Conservation (phyloP, 2,113 vertebrate species). For the Campylomormyrus numenius region DNA sequence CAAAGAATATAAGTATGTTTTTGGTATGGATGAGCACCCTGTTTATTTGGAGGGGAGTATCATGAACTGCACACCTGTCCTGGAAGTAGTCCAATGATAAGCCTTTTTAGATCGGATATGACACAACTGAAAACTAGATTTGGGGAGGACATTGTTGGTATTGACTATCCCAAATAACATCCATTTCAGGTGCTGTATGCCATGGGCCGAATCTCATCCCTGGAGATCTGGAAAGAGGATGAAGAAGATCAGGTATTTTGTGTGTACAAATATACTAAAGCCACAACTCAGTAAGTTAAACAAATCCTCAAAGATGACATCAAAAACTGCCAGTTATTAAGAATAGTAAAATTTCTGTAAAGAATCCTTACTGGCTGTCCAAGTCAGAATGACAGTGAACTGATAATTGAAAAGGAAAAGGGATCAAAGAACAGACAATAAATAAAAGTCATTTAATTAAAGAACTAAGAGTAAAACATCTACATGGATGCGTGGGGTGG, state of each 20-base stretch:
- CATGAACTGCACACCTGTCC: background rate
- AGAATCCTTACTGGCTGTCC: background rate
- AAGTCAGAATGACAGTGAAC: background rate
- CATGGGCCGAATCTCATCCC: constrained; percentile 11
- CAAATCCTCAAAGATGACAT: background rate
- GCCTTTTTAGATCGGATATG: background rate
- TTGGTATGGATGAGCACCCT: background rate
- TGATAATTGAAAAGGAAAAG: background rate
- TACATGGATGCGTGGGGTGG: background rate
- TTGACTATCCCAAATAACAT: background rate
- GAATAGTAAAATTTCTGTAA: background rate
- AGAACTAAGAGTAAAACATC: background rate
- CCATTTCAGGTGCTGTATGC: constrained; percentile 18
- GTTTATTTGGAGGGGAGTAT: background rate
- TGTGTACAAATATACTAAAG: background rate
- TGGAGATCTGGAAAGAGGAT: constrained; percentile 23
- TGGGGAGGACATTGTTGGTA: background rate
- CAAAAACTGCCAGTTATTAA: background rate
- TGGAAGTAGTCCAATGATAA: background rate
- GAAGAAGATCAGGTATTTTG: constrained; percentile 20
- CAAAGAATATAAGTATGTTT: background rate
- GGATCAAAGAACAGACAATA: background rate
- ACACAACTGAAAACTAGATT: background rate
- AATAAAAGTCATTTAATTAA: background rate
- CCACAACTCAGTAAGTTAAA: background rate